phyloP scores from a whole-genome alignment of 64 coral and sea anemone species.

The Stylophora pistillata region DNA sequence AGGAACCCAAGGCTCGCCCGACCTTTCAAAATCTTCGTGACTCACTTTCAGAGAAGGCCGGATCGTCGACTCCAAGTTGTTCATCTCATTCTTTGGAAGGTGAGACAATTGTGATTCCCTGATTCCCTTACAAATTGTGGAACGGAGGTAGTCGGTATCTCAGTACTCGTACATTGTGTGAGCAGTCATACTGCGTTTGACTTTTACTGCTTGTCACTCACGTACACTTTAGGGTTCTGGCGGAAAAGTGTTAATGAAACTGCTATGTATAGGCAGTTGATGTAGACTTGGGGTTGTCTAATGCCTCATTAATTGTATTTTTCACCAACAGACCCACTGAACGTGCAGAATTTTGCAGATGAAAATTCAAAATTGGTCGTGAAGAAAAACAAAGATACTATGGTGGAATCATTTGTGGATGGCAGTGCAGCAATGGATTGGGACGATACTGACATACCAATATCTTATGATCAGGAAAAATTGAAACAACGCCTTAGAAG shows the following conservation, averaged over 20 bases:
- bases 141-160: no score
- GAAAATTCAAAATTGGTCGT: background rate
- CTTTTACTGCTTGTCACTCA: background rate
- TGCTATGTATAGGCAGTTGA: no score
- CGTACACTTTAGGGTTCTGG: no score
- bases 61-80: conserved; percentile 51
- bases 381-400: background rate
- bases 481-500: conserved; percentile 53
- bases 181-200: background rate
- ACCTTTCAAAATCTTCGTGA: conserved; percentile 42
- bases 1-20: conserved; percentile 52
- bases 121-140: no score
- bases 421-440: conserved; percentile 5
- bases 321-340: background rate
- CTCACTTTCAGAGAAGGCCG: background rate
- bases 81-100: conserved; percentile 67
- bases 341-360: background rate
- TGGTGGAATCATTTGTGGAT: conserved; percentile 5
- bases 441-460: background rate
- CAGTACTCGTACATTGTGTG: background rate
- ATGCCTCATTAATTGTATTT: background rate
- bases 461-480: background rate
- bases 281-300: background rate
- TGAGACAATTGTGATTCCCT: background rate
- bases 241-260: no score